These are phyloP conservation scores for Parazoanthus atlanticus DNA, from an alignment of 92 coral and sea anemone species.

Conservation along the genomic window DNA sequence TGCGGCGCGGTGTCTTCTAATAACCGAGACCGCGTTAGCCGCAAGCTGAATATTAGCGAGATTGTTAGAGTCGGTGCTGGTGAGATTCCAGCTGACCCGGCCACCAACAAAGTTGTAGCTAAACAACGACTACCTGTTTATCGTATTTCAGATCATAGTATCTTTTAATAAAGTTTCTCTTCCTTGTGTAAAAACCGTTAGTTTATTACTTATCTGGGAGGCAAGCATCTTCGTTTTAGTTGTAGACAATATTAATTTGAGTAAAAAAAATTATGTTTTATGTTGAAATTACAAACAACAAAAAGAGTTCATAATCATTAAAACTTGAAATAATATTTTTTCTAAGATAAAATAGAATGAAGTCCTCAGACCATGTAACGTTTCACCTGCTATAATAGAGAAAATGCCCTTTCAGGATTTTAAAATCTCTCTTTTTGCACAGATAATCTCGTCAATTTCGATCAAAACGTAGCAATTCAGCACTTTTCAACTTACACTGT, in stretches of 20 bases:
- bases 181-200: neutral
- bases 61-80: neutral
- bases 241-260: neutral
- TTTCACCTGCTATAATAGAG: too few species aligned
- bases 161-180: neutral
- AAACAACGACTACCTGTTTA: neutral
- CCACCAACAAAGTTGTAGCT: neutral
- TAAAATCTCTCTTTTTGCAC: neutral
- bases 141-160: neutral
- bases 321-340: too few species aligned
- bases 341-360: neutral
- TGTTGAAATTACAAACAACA: neutral
- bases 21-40: neutral
- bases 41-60: conserved; percentile 8
- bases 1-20: neutral
- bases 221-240: neutral
- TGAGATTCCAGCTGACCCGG: neutral
- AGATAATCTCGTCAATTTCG: neutral
- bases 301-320: neutral
- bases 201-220: neutral
- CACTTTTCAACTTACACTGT: too few species aligned
- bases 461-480: neutral
- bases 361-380: neutral
- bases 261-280: neutral
- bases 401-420: neutral